Percentiles rank a stretch among this genome's conserved stretches.
Evolutionary conservation across 1,140 invertebrate genomes (phyloP).

Genomic region (Drosophila bifasciata): DNA sequence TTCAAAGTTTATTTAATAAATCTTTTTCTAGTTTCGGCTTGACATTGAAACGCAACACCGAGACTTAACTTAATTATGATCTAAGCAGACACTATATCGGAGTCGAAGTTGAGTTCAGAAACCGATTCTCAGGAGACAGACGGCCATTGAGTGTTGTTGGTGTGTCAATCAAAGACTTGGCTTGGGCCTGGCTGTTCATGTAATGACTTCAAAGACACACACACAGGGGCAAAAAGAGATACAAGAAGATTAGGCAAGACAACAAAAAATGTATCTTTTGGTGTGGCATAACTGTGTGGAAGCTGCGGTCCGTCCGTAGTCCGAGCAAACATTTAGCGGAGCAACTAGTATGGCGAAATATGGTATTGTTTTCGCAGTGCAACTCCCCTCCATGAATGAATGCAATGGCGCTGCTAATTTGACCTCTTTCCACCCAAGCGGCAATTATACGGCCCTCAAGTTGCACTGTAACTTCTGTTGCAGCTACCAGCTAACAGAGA

Average conservation of each 20-base stretch:
- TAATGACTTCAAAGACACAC: slow-evolving; percentile 34
- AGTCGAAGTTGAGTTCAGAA: background rate
- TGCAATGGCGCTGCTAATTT: slow-evolving; percentile 51
- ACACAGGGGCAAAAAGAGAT: slow-evolving; percentile 18
- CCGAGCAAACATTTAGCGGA: slow-evolving; percentile 31
- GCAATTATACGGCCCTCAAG: slow-evolving; percentile 76
- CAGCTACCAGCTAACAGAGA: slow-evolving; percentile 42
- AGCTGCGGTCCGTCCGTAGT: slow-evolving; percentile 26
- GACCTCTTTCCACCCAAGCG: slow-evolving; percentile 79
- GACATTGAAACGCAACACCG: slow-evolving; percentile 40
- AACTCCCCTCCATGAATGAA: slow-evolving; percentile 42
- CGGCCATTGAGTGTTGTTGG: slow-evolving; percentile 26
- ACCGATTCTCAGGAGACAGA: slow-evolving; percentile 18
- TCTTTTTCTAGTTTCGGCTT: slow-evolving; percentile 29
- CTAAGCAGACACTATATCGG: slow-evolving; percentile 18
- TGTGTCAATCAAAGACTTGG: slow-evolving; percentile 39
- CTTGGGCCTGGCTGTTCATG: slow-evolving; percentile 24
- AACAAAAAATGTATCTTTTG: slow-evolving; percentile 41
- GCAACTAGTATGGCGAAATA: slow-evolving; percentile 30
- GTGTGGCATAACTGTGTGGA: no score
- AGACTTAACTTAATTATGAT: slow-evolving; percentile 44
- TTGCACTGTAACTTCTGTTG: slow-evolving; percentile 46
- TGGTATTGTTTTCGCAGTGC: slow-evolving; percentile 39
- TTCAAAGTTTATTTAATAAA: slow-evolving; percentile 43
- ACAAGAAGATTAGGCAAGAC: slow-evolving; percentile 34